Evolutionary conservation across 2,888 invertebrate species (phyloP).

Genomic region (Tuta absoluta): DNA sequence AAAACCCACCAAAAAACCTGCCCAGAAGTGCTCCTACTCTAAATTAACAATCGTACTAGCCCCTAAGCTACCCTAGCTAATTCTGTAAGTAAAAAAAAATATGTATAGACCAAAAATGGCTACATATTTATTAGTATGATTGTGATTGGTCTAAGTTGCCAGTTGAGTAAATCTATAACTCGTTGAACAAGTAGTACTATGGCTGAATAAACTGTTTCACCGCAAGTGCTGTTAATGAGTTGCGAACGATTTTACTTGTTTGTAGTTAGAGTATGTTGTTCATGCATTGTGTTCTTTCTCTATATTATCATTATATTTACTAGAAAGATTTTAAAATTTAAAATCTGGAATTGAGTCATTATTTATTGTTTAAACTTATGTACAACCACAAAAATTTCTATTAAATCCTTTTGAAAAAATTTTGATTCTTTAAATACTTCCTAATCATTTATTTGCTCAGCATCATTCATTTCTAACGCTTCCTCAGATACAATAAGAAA

Average conservation of each 20-base stretch:
- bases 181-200: conserved; percentile 9
- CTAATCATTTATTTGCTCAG: background rate
- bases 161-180: conserved; percentile 13
- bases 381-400: too few species aligned
- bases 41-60: too few species aligned
- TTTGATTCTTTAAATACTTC: background rate
- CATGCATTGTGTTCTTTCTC: background rate
- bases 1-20: too few species aligned
- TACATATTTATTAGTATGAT: conserved; percentile 14
- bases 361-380: too few species aligned
- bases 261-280: background rate
- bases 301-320: background rate
- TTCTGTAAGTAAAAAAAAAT: too few species aligned
- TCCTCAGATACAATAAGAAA: conserved; percentile 4
- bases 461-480: conserved; percentile 1
- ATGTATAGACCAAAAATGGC: too few species aligned
- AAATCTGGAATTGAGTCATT: background rate
- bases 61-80: too few species aligned
- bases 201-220: conserved; percentile 1
- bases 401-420: too few species aligned
- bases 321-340: background rate
- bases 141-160: conserved; percentile 6
- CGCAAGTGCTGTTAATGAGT: background rate
- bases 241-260: background rate
- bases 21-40: too few species aligned